phyloP scores from a whole-genome alignment of 2,113 vertebrate genomes.

The Sinocyclocheilus anophthalmus region DNA sequence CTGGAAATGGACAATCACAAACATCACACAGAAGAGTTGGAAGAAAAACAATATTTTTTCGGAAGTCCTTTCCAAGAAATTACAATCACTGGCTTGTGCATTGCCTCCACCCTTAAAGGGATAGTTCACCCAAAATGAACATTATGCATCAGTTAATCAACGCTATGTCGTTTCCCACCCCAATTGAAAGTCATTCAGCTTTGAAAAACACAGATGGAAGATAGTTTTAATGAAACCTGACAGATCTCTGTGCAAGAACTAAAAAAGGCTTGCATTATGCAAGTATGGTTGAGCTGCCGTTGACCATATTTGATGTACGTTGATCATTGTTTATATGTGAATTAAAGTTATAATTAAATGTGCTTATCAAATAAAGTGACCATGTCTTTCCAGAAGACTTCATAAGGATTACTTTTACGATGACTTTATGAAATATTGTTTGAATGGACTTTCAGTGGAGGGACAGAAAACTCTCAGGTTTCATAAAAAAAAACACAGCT shows the following conservation, averaged over 20 bases:
- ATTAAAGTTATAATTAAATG: no score
- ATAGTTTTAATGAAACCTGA: neutral
- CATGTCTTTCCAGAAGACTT: no score
- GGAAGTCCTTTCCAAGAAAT: conserved; percentile 28
- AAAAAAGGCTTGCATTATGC: neutral
- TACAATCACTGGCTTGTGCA: neutral
- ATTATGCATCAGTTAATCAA: neutral
- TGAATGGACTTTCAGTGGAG: neutral
- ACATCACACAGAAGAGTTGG: neutral
- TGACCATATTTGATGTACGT: neutral
- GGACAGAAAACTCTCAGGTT: no score
- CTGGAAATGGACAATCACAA: neutral
- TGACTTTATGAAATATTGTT: neutral
- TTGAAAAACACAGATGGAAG: neutral
- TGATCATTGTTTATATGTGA: no score
- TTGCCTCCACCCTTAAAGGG: neutral
- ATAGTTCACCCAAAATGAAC: neutral
- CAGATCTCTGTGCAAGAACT: neutral
- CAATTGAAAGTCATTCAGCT: neutral
- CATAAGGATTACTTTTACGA: no score
- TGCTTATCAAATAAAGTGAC: no score
- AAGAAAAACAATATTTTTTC: conserved; percentile 8
- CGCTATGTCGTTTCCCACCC: neutral
- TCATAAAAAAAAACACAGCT: no score
- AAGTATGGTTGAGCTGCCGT: neutral